Conservation (phyloP, 2,888 invertebrate genomes). For the Lochmaea capreae region DNA sequence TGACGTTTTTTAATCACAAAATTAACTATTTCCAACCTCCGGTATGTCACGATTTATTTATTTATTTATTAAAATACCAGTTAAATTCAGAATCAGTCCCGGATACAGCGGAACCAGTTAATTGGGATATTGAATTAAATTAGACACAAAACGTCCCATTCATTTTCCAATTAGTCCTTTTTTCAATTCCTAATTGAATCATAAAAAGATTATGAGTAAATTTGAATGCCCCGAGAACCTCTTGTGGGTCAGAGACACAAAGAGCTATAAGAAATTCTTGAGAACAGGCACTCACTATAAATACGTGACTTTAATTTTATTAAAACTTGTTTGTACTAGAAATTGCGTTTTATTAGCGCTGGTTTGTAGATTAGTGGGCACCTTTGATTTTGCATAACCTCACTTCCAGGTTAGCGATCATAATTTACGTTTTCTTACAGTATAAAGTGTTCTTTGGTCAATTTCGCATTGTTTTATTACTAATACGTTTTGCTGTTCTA, state of each 20-base stretch:
- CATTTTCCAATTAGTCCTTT: constrained; percentile 15
- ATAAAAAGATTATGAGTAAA: constrained; percentile 9
- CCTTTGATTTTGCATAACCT: not conserved
- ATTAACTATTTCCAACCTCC: too few species aligned
- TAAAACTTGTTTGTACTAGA: constrained; percentile 14
- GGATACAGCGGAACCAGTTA: constrained; percentile 7
- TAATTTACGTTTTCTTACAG: too few species aligned
- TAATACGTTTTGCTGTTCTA: too few species aligned
- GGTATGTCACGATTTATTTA: not conserved
- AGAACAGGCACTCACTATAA: not conserved
- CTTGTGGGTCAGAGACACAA: constrained; percentile 8
- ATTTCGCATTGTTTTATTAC: too few species aligned
- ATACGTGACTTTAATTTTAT: constrained; percentile 16
- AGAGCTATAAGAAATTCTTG: constrained; percentile 8
- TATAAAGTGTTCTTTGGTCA: too few species aligned
- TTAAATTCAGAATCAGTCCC: constrained; percentile 5
- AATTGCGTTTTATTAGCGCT: constrained; percentile 6
- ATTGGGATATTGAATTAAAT: constrained; percentile 13
- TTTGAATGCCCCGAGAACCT: not conserved
- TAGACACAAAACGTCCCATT: constrained; percentile 1
- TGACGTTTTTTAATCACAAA: too few species aligned
- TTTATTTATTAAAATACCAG: constrained; percentile 4
- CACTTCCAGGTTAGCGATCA: too few species aligned
- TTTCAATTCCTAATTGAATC: constrained; percentile 16
- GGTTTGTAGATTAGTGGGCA: not conserved